A percentile compares a stretch with the other conserved stretches of the same genome.
These are phyloP conservation scores for Diacarnus erythraeanus DNA, from an alignment of 37 sponge, comb jelly and placozoan genomes.

Conservation along the genomic window DNA sequence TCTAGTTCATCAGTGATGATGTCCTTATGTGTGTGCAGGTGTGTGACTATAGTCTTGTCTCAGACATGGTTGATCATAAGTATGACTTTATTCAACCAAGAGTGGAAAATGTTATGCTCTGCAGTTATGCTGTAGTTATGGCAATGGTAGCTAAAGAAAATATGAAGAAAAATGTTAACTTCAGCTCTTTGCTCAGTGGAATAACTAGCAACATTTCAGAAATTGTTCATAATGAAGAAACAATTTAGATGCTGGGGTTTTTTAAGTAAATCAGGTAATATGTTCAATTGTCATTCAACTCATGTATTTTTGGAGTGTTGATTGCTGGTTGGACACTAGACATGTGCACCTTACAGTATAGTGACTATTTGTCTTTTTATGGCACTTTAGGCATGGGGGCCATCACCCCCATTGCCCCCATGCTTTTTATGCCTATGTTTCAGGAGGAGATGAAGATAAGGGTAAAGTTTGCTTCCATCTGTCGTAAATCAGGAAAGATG, in stretches of 20 bases:
- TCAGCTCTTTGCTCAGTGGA: slow-evolving; percentile 1
- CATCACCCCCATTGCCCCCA: too few species aligned
- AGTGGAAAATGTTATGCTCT: not conserved
- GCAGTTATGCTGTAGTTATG: not conserved
- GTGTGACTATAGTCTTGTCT: not conserved
- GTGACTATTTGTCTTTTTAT: too few species aligned
- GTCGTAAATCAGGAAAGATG: slow-evolving; percentile 78
- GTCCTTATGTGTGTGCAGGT: too few species aligned
- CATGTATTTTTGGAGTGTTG: too few species aligned
- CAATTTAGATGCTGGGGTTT: not conserved
- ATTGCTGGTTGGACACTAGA: too few species aligned
- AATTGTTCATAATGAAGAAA: slow-evolving; percentile 3
- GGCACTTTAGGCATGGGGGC: too few species aligned
- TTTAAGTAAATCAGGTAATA: too few species aligned
- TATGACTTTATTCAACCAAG: not conserved
- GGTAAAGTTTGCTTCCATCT: slow-evolving; percentile 90
- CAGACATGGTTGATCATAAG: not conserved
- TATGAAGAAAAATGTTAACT: not conserved
- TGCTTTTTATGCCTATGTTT: too few species aligned
- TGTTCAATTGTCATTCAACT: too few species aligned
- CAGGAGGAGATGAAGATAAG: slow-evolving; percentile 60
- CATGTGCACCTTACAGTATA: too few species aligned
- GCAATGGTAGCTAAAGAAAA: not conserved
- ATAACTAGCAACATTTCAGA: not conserved
- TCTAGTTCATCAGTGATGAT: not conserved